A percentile compares a stretch with the other conserved stretches of the same genome.
phyloP scores from a whole-genome alignment of 1,140 invertebrate genomes.

The Mya arenaria region DNA sequence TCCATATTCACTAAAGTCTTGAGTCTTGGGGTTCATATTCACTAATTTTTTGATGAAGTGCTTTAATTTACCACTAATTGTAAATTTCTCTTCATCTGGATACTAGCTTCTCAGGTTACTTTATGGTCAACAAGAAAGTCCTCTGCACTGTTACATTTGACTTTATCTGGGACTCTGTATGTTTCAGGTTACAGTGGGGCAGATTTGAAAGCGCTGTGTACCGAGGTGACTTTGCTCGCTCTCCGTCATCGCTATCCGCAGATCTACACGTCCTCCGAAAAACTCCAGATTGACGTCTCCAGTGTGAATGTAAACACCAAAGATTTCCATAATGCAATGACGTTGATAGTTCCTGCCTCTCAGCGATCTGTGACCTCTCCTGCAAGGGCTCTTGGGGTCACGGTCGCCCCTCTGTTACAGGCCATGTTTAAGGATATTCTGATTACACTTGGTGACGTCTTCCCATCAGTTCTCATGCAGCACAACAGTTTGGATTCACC shows the following conservation, averaged over 20 bases:
- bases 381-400: conserved; percentile 83
- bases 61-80: too few relatives aligned
- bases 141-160: too few relatives aligned
- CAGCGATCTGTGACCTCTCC: conserved; percentile 84
- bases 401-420: conserved; percentile 84
- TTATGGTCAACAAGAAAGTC: too few relatives aligned
- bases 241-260: conserved; percentile 93
- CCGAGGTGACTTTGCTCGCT: conserved; percentile 81
- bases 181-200: conserved; percentile 83
- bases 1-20: too few relatives aligned
- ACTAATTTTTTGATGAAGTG: too few relatives aligned
- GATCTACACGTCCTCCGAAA: conserved; percentile 92
- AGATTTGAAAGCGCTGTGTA: conserved; percentile 85
- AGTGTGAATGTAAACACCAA: conserved; percentile 87
- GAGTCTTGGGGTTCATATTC: too few relatives aligned
- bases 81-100: too few relatives aligned
- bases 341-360: conserved; percentile 87
- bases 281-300: conserved; percentile 89
- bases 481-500: conserved; percentile 62
- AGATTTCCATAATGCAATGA: conserved; percentile 87
- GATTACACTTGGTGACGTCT: conserved; percentile 82
- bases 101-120: too few relatives aligned
- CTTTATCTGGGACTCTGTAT: too few relatives aligned
- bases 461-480: conserved; percentile 81
- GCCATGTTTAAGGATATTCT: conserved; percentile 82